phyloP scores from a whole-genome alignment of 1,140 invertebrate genomes.

The Callitettix versicolor region DNA sequence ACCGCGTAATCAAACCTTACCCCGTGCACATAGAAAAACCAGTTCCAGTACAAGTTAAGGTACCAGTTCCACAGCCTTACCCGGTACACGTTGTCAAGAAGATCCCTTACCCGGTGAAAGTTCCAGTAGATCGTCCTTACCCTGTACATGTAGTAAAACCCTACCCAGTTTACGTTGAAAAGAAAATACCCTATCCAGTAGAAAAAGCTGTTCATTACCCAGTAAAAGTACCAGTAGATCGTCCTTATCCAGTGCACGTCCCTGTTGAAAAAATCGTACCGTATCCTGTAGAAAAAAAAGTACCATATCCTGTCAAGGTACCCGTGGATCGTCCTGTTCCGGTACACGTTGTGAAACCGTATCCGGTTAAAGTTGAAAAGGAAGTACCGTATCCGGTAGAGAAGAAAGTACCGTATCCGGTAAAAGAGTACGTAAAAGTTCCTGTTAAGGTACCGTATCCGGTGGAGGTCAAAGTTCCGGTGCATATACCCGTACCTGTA shows the following conservation, averaged over 20 bases:
- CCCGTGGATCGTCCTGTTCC: conserved; percentile 18
- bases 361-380: conserved; percentile 3
- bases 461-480: not conserved
- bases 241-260: conserved; percentile 16
- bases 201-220: conserved; percentile 29
- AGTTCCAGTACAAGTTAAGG: conserved; percentile 55
- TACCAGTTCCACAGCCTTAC: conserved; percentile 40
- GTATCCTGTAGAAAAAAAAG: conserved; percentile 26
- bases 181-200: conserved; percentile 31
- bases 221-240: conserved; percentile 48
- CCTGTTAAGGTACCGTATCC: not conserved
- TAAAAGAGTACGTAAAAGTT: conserved; percentile 2
- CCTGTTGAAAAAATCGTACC: conserved; percentile 4
- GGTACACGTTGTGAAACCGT: not conserved
- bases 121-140: conserved; percentile 41
- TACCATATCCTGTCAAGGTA: conserved; percentile 46
- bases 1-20: conserved; percentile 28
- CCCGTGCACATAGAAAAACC: conserved; percentile 25
- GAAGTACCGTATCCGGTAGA: conserved; percentile 9
- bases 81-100: conserved; percentile 51
- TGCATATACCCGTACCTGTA: not conserved
- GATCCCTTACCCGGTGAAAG: conserved; percentile 59
- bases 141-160: conserved; percentile 32
- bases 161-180: conserved; percentile 26
- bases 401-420: conserved; percentile 9